Evolutionary conservation across 1,140 invertebrate genomes (phyloP).

Genomic region (Drosophila kepulauana): DNA sequence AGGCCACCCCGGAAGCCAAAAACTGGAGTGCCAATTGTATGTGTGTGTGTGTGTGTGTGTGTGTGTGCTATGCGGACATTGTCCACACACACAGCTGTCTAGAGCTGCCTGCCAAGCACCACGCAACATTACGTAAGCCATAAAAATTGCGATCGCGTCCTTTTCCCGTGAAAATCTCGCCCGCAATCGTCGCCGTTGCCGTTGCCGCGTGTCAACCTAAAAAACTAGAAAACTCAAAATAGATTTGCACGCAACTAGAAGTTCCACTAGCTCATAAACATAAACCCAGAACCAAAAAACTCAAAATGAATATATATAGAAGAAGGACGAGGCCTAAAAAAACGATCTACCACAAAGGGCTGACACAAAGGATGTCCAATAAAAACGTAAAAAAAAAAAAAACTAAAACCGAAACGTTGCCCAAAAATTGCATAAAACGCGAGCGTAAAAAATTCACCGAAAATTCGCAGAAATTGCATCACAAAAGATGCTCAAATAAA

Average conservation of each 20-base stretch:
- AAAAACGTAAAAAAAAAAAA: conserved; percentile 13
- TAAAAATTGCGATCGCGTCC: conserved; percentile 47
- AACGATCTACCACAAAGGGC: conserved; percentile 44
- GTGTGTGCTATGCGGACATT: conserved; percentile 19
- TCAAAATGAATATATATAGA: conserved; percentile 22
- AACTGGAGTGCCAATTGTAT: conserved; percentile 63
- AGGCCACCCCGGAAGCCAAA: conserved; percentile 75
- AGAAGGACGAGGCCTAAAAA: conserved; percentile 47
- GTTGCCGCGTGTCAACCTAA: conserved; percentile 72
- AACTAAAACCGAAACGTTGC: not conserved
- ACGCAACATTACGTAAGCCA: conserved; percentile 14
- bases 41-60: not conserved
- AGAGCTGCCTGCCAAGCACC: not conserved
- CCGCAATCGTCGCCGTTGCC: not conserved
- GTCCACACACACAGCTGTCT: conserved; percentile 23
- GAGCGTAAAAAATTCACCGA: conserved; percentile 45
- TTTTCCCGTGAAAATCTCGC: conserved; percentile 52
- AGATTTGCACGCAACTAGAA: conserved; percentile 77
- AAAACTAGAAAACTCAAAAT: conserved; percentile 60
- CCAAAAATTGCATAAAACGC: conserved; percentile 45
- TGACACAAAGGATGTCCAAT: conserved; percentile 38
- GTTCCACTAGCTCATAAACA: conserved; percentile 53
- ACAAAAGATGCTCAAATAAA: conserved; percentile 1
- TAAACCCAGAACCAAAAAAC: conserved; percentile 1
- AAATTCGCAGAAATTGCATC: conserved; percentile 24